A percentile compares a stretch with the other conserved stretches of the same genome.
Evolutionary conservation across 2,888 invertebrate species (phyloP).

Genomic region (Macrophya alboannulata): DNA sequence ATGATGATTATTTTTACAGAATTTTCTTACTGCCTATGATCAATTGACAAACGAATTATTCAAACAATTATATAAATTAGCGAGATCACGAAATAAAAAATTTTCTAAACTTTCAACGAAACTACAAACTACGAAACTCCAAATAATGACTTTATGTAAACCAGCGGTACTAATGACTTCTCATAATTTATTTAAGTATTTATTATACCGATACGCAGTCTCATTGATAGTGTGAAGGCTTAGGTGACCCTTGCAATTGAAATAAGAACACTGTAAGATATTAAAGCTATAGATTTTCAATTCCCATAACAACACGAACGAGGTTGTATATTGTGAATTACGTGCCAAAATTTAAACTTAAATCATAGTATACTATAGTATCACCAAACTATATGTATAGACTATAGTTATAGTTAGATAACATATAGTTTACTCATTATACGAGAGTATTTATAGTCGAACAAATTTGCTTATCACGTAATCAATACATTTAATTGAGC

Average conservation of each 20-base stretch:
- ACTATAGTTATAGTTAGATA: neutral
- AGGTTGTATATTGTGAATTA: slow-evolving; percentile 77
- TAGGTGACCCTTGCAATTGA: neutral
- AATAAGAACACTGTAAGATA: slow-evolving; percentile 54
- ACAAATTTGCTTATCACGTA: neutral
- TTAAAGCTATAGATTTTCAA: slow-evolving; percentile 50
- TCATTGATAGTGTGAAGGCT: slow-evolving; percentile 6
- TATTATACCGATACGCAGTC: slow-evolving; percentile 37
- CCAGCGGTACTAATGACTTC: neutral
- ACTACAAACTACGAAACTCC: neutral
- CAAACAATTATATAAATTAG: neutral
- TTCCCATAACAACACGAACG: slow-evolving; percentile 65
- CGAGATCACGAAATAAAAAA: neutral
- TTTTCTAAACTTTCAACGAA: neutral
- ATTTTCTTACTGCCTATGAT: slow-evolving; percentile 7
- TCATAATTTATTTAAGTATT: neutral
- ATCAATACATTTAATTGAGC: neutral
- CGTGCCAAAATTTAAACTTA: slow-evolving; percentile 76
- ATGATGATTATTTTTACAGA: slow-evolving; percentile 14
- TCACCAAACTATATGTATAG: neutral
- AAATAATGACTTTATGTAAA: neutral
- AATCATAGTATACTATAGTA: slow-evolving; percentile 7
- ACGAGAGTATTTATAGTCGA: slow-evolving; percentile 27
- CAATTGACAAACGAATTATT: neutral
- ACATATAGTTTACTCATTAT: slow-evolving; percentile 18